phyloP scores from a whole-genome alignment of 2,888 invertebrate genomes.

The Cremastinae sp. region DNA sequence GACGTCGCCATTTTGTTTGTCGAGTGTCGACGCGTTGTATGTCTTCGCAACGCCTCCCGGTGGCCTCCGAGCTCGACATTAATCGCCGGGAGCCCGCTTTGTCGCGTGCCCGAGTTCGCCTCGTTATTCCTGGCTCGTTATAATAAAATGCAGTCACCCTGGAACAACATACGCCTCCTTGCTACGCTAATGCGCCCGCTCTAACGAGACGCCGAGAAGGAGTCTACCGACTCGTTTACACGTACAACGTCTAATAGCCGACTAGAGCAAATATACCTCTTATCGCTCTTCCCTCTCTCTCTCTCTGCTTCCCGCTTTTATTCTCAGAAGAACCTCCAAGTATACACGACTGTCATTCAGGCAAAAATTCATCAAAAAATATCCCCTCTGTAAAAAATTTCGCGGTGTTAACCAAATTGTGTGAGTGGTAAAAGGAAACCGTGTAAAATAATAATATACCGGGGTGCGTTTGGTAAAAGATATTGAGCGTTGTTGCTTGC shows the following conservation, averaged over 20 bases:
- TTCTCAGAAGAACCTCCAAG: neutral
- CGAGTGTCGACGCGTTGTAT: constrained; percentile 34
- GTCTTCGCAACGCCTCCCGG: constrained; percentile 36
- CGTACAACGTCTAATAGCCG: constrained; percentile 40
- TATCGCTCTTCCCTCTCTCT: constrained; percentile 22
- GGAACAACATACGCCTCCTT: constrained; percentile 62
- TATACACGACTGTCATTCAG: neutral
- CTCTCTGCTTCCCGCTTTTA: constrained; percentile 2
- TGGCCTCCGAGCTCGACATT: constrained; percentile 37
- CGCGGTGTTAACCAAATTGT: too few species aligned
- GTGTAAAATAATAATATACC: too few species aligned
- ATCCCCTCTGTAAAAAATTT: too few species aligned
- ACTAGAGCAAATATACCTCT: constrained; percentile 49
- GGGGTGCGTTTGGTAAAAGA: too few species aligned
- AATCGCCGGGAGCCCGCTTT: constrained; percentile 57
- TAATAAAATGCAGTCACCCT: constrained; percentile 71
- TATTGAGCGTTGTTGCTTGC: too few species aligned
- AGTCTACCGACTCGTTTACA: constrained; percentile 17
- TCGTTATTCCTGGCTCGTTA: constrained; percentile 76
- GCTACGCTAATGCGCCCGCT: constrained; percentile 33
- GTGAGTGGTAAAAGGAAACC: too few species aligned
- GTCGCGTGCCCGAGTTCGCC: constrained; percentile 72
- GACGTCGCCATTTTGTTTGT: constrained; percentile 23
- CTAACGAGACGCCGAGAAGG: too few species aligned
- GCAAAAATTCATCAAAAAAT: neutral